Evolutionary conservation across 1,140 invertebrate genomes (phyloP), one percentile per base, ranked within the genome.

Genomic region (Drosophila parabipectinata): DNA sequence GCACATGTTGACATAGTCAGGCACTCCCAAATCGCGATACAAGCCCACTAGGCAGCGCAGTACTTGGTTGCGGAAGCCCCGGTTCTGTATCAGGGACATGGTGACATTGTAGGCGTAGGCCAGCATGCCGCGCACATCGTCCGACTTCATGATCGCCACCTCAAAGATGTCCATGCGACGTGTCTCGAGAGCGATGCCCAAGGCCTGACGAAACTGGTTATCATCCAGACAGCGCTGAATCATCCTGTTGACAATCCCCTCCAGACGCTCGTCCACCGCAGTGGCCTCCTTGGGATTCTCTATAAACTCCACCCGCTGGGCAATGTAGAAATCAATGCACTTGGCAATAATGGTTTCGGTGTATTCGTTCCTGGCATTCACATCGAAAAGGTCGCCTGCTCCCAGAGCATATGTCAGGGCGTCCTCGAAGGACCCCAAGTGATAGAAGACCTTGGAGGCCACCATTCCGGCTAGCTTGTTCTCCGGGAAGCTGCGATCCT

Each of bases 371-470:
- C 96, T 94, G 41, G 96, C 95, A 92, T 98, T 98, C 0, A 99
- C 97, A 93, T 99, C 97, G 92, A 99, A 99, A 0, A 99, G 93
- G 82, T 97, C 95, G 50, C 97, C 97, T 84, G 98, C 97, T 54
- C 97, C 97, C 10, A 99, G 93, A 34, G 98, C 98, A 93, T 98
- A 99, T 30, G 96, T 97, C 59, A 99, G 91, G 0, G 98, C 98
- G 93, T 99, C 98, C 92, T 98, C 97, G 93, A 98, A 99, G 4
- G 97, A 97, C 28, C 98, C 98, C 52, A 99, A 93, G 92, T 99
- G 98, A 93, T 99, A 99, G 90, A 99, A 99, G 4, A 99, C 98
- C 93, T 99, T 99, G 76, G 98, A 99, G 5, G 98, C 98, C 24
- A 99, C 98, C 69, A 99, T 94, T 26, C 98, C 98, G 53, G 99